Base-by-base conservation (phyloP, 2,888 invertebrate genomes). In the Patella depressa region DNA sequence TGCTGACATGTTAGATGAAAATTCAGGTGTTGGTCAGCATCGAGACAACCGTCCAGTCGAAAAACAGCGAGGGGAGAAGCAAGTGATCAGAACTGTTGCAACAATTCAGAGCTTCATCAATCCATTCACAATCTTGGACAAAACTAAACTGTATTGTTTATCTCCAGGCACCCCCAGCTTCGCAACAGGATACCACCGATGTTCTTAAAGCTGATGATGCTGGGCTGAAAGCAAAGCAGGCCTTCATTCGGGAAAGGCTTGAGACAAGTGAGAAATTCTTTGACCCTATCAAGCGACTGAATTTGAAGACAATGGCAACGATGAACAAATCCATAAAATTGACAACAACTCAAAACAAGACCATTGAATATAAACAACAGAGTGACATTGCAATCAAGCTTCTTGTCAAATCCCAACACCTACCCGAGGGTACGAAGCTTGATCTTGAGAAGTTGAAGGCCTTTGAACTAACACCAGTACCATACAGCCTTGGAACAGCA, bases 11-110 rank as follows among this genome's bases (percentile, higher is more conserved):
- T 45, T 79, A 45, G 29, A 29, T 14, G 78, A 78, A 4, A 14
- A 70, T 14, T 34, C 57, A 53, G 2, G 0, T 69, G 76, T 77
- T 3, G 71, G 29, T 24, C 59, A 17, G 14, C 84, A 85, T 70
- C 55, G 76, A 71, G 81, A 84, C 55, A 14, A 77, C 9, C 71
- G 81, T 2, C 83, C 81, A 17, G 57, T 79, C 24, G 80, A 84
- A 71, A 78, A 82, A 17, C 53, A 72, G 74, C 79, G 72, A 45
- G 78, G 81, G 77, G 83, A 79, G 12, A 7, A 76, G 15, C 45
- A 15, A 17, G 80, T 80, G 0, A 19, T 15, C 14, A 59, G 72
- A n/a, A 74, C 79, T 29, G 45, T 74, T 15, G 82, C 80, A 15
- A 79, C 83, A 15, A 69, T 82, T 17, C 24, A 57, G 9, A 57